These are phyloP conservation scores for Acanthurus tractus DNA, from an alignment of 2,797 vertebrate species.

Conservation along the genomic window DNA sequence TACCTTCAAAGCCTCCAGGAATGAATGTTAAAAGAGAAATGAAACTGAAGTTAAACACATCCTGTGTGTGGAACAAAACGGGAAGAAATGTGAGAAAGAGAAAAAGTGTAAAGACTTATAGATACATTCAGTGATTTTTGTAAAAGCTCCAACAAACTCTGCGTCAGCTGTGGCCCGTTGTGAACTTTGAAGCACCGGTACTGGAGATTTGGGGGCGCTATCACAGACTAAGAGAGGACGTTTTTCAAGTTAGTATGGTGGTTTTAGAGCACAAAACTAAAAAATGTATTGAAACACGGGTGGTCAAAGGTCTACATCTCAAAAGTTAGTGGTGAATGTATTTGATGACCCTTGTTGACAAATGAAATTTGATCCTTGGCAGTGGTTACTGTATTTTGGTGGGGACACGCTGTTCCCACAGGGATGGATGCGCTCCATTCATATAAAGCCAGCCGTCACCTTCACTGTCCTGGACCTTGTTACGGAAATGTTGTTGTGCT, in stretches of 20 bases:
- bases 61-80: slow-evolving; percentile 7
- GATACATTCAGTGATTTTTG: neutral
- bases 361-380: slow-evolving; percentile 18
- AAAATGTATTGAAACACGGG: neutral
- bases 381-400: slow-evolving; percentile 15
- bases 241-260: slow-evolving; percentile 3
- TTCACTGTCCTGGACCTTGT: slow-evolving; percentile 55
- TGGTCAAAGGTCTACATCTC: neutral
- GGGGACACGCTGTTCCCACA: slow-evolving; percentile 44
- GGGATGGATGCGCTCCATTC: slow-evolving; percentile 27
- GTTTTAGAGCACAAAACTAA: slow-evolving; percentile 18
- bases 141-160: neutral
- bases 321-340: neutral
- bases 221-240: slow-evolving; percentile 3
- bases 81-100: neutral
- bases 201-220: neutral
- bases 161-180: slow-evolving; percentile 7
- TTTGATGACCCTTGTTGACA: slow-evolving; percentile 25
- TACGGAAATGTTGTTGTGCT: slow-evolving; percentile 57
- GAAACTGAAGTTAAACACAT: neutral
- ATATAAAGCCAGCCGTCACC: slow-evolving; percentile 53
- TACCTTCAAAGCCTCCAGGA: slow-evolving; percentile 1
- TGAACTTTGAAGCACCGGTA: slow-evolving; percentile 13
- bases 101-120: neutral
- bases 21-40: slow-evolving; percentile 9